These are phyloP conservation scores for Myotis pilosus DNA, from an alignment of 2,797 vertebrate genomes.

Conservation along the genomic window DNA sequence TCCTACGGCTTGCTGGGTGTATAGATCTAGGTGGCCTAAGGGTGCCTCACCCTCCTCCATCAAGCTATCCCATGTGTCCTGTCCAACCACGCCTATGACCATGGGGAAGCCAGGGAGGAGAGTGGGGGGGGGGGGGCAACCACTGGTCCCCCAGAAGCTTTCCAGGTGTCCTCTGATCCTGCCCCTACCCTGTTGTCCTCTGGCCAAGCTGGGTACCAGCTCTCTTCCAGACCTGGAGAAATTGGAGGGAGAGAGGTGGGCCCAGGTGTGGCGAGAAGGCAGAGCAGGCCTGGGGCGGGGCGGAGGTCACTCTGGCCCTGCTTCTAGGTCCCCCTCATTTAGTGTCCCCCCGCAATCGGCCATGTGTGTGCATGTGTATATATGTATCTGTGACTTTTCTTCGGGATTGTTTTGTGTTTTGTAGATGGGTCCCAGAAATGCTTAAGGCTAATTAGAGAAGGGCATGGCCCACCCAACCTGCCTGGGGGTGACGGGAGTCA, in stretches of 20 bases:
- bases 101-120: background rate
- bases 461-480: background rate
- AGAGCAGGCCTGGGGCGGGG: background rate
- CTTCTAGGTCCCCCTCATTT: background rate
- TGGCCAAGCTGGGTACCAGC: background rate
- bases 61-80: no score
- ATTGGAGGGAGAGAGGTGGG: rapidly evolving
- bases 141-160: background rate
- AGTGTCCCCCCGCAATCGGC: rapidly evolving
- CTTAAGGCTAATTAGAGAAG: background rate
- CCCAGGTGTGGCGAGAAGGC: background rate
- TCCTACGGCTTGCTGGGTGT: background rate
- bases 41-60: background rate
- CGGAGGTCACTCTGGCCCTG: background rate
- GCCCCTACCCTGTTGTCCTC: background rate
- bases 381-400: conserved; percentile 58
- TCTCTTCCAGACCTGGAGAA: background rate
- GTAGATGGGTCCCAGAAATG: background rate
- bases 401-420: rapidly evolving
- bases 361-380: conserved; percentile 47
- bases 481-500: rapidly evolving
- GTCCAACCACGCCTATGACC: background rate
- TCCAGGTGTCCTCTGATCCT: background rate
- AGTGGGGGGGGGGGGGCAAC: background rate
- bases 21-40: background rate